Evolutionary conservation across 2,888 invertebrate species (phyloP), one percentile per base, ranked within the genome.

Genomic region (Aspidiotus destructor): DNA sequence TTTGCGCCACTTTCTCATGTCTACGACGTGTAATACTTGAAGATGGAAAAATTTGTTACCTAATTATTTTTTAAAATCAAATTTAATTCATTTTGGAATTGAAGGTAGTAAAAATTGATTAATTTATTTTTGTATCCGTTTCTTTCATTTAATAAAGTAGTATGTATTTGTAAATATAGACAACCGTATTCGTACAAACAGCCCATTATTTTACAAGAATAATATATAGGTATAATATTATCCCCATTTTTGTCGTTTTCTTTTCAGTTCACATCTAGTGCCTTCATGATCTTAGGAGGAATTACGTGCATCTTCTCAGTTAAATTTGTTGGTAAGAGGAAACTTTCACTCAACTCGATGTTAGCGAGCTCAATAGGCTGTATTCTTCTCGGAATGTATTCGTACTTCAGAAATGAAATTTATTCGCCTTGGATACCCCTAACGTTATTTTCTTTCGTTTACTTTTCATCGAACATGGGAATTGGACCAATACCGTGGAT

Each of bases 401-500:
- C 81, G 0, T 77, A 72, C 16, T 60, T 70, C 6, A 67, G 69
- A 11, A 53, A 65, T 15, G 28, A 69, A 41, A 73, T 73, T 10
- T 76, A 78, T 68, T 77, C 75, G 13, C 80, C 80, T 65, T 74
- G 78, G 62, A 72, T 79, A 1, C 81, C 82, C 0, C 72, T 80
- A 52, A 73, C 77, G 0, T 73, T 81, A 53, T 80, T 82, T 73
- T 80, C 80, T 65, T 69, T 76, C 0, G 73, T 81, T 60, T 77
- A 79, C 6, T 73, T 79, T 13, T 79, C 78, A 70, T 78, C 77
- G 54, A 80, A 78, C 60, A 7, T 75, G 9, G 77, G 77, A 0
- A 74, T 77, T 8, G 76, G 79, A 6, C 79, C 79, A 13, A 76
- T 83, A 15, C 81, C 82, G 1, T 84, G 83, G 83, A 79, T 82